A percentile compares a stretch with the other conserved stretches of the same genome.
Conservation (phyloP, 2,888 invertebrate genomes). For the Fragum whitleyi region DNA sequence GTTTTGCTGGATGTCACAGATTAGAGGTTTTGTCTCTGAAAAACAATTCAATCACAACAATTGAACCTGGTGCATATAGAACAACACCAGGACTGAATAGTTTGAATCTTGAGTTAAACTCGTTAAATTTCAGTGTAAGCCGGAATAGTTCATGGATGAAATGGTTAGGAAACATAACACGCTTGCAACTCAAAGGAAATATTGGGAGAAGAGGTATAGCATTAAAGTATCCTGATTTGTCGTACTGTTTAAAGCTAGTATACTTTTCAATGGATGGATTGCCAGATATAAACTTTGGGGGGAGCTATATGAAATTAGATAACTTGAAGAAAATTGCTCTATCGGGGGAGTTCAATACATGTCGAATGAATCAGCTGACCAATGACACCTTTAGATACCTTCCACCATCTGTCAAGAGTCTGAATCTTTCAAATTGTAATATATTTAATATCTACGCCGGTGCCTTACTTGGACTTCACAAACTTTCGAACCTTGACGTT, state of each 20-base stretch:
- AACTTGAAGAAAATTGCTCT: neutral
- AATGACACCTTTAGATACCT: conserved; percentile 4
- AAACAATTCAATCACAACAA: neutral
- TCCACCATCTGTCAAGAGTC: neutral
- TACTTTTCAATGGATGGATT: conserved; percentile 2
- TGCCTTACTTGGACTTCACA: conserved; percentile 16
- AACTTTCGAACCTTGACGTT: conserved; percentile 34
- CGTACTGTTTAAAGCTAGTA: neutral
- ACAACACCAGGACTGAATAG: neutral
- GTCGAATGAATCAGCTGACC: neutral
- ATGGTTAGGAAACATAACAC: neutral
- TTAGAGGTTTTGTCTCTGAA: neutral
- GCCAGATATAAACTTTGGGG: neutral
- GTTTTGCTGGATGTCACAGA: neutral
- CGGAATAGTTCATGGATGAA: neutral
- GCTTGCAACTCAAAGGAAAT: neutral
- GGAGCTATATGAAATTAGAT: neutral
- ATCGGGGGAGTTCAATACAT: neutral
- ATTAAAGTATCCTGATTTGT: neutral
- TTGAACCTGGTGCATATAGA: neutral
- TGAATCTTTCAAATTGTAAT: conserved; percentile 35
- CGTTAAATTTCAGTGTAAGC: neutral
- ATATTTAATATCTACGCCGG: conserved; percentile 29
- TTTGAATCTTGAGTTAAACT: neutral
- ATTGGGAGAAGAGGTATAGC: neutral